Base-by-base conservation (phyloP, 2,113 vertebrate species). In the Prunella himalayana region DNA sequence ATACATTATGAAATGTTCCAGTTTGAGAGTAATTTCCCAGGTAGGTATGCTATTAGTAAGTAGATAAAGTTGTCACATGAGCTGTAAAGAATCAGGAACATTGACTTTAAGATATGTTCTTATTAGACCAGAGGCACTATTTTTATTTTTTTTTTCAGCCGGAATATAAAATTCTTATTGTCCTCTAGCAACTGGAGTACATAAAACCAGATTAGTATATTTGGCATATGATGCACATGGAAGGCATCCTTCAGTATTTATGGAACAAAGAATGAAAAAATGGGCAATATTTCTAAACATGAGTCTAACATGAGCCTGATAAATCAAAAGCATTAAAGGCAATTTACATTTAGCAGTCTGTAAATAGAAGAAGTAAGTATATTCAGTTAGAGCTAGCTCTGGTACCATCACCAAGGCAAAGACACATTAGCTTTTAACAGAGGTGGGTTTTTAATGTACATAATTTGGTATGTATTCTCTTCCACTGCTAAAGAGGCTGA, bases 1-100 rank as follows among this genome's bases (percentile, higher is more conserved):
- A 78, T 47, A 80, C 6, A 9, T 16, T 54, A 54, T 49, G 42
- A 94, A 88, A 73, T 44, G 42, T 82, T 69, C 45, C 21, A 73
- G 39, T 87, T 77, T 77, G 68, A 88, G 51, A 83, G 33, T 31
- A 88, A 86, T 92, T 94, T 95, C 71, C 81, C 47, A 51, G 44
- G 47, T 41, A 80, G 6, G 5, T 70, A 37, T 49, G 53, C 7
- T 63, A 68, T 65, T 95, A 91, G 81, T 60, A 78, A 82, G 56
- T 61, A 84, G 86, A 80, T 95, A 95, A 95, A 95, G 24, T 64
- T 91, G 87, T 92, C 87, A 90, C 35, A 42, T 1, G 31, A 82
- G 41, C 21, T 85, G 37, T 66, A 81, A 94, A 80, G 73, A 66
- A 83, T 31, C 4, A 13, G 66, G 90, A 93, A 49, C 42, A 81